These are phyloP conservation scores for Brachionus manjavacas DNA, from an alignment of 1,140 invertebrate species.

Conservation along the genomic window DNA sequence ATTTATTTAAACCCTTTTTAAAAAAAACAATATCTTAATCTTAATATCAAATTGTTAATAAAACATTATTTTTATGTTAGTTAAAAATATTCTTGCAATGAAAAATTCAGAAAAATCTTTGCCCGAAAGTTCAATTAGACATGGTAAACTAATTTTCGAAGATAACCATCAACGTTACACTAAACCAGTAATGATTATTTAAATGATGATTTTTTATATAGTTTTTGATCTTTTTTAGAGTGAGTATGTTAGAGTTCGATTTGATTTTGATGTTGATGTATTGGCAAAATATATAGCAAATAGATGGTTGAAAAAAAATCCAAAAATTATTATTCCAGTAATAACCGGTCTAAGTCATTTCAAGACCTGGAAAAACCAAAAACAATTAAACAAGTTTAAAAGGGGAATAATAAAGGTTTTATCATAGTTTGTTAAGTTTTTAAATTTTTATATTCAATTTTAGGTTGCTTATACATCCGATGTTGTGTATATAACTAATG, in stretches of 20 bases:
- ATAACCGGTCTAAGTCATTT: constrained; percentile 17
- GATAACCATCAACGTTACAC: background rate
- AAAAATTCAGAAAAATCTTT: background rate
- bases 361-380: constrained; percentile 33
- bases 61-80: too few species aligned
- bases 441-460: background rate
- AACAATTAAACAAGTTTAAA: constrained; percentile 15
- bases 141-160: constrained; percentile 3
- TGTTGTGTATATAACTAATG: constrained; percentile 19
- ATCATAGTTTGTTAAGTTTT: background rate
- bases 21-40: too few species aligned
- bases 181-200: background rate
- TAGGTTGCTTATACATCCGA: constrained; percentile 21
- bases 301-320: constrained; percentile 6
- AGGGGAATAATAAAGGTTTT: constrained; percentile 8
- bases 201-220: too few species aligned
- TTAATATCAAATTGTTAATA: too few species aligned
- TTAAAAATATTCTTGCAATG: background rate
- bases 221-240: background rate
- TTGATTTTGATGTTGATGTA: background rate
- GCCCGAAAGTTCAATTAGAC: background rate
- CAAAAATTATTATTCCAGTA: constrained; percentile 18
- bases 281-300: background rate
- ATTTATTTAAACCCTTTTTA: too few species aligned
- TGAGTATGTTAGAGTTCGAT: background rate